Percentiles rank a stretch among this genome's conserved stretches.
phyloP scores from a whole-genome alignment of 2,797 vertebrate genomes.

The Macroramphosus scolopax region DNA sequence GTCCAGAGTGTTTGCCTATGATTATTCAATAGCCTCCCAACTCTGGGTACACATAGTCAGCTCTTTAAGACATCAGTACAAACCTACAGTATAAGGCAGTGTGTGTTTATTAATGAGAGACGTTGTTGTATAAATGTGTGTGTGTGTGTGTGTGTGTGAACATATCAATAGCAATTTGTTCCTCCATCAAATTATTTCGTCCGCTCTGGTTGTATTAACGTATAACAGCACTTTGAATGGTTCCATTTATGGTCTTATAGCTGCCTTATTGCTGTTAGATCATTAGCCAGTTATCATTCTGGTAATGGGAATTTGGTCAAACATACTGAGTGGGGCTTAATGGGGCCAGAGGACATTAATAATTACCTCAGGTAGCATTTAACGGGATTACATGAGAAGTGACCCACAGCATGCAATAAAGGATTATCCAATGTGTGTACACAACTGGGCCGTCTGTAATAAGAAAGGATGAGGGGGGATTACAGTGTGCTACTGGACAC shows the following conservation, averaged over 20 bases:
- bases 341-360: constrained; percentile 49
- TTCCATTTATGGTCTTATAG: background rate
- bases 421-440: constrained; percentile 46
- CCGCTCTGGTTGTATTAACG: too few species aligned
- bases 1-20: constrained; percentile 65
- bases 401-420: constrained; percentile 44
- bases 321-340: constrained; percentile 33
- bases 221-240: too few species aligned
- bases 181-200: too few species aligned
- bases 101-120: too few species aligned
- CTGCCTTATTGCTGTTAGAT: constrained; percentile 19
- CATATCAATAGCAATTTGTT: background rate
- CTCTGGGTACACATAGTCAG: constrained; percentile 14
- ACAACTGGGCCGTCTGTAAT: constrained; percentile 44
- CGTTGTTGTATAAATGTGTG: too few species aligned
- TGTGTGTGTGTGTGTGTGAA: constrained; percentile 11
- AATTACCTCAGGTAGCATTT: constrained; percentile 62
- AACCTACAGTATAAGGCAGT: constrained; percentile 16
- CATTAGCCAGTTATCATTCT: constrained; percentile 17
- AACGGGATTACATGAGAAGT: constrained; percentile 59
- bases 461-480: constrained; percentile 49
- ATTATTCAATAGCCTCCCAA: constrained; percentile 19
- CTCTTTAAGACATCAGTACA: constrained; percentile 33
- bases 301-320: constrained; percentile 16
- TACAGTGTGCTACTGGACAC: constrained; percentile 31